These are phyloP conservation scores for Eretmocerus hayati DNA, from an alignment of 2,888 invertebrate genomes.

Conservation along the genomic window DNA sequence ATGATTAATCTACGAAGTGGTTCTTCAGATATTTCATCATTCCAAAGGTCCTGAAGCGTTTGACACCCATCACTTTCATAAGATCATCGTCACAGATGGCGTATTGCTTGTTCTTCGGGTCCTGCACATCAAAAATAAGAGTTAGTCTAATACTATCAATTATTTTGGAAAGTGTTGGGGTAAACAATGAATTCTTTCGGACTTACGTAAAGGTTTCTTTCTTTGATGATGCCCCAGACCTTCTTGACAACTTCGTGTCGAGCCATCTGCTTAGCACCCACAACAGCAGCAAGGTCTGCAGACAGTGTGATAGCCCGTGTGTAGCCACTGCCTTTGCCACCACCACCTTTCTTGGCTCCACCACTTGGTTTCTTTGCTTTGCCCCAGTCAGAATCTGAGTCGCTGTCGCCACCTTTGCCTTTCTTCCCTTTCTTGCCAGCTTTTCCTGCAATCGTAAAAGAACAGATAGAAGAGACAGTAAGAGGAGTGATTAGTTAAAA, in stretches of 20 bases:
- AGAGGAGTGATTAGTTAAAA: no score
- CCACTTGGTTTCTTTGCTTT: slow-evolving; percentile 51
- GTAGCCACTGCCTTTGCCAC: slow-evolving; percentile 68
- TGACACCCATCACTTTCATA: slow-evolving; percentile 81
- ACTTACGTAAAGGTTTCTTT: slow-evolving; percentile 69
- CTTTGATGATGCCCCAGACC: slow-evolving; percentile 85
- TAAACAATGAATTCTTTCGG: no score
- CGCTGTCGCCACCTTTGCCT: slow-evolving; percentile 58
- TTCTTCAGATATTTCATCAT: slow-evolving; percentile 95
- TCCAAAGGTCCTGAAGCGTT: slow-evolving; percentile 89
- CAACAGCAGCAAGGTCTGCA: slow-evolving; percentile 73
- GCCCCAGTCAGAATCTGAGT: slow-evolving; percentile 64
- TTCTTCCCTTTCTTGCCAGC: slow-evolving; percentile 47
- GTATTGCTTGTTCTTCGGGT: slow-evolving; percentile 91
- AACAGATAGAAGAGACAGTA: neutral
- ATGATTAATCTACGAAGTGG: slow-evolving; percentile 73
- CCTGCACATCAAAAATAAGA: no score
- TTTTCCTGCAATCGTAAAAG: slow-evolving; percentile 29
- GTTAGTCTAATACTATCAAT: no score
- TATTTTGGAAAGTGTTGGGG: no score
- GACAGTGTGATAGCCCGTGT: slow-evolving; percentile 79
- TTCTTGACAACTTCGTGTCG: slow-evolving; percentile 86
- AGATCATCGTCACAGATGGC: slow-evolving; percentile 90
- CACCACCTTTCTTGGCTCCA: slow-evolving; percentile 52
- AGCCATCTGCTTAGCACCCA: slow-evolving; percentile 78